Percentiles rank a stretch among this genome's conserved stretches.
Evolutionary conservation across 2,113 vertebrate species (phyloP).

Genomic region (Lichenostomus cassidix): DNA sequence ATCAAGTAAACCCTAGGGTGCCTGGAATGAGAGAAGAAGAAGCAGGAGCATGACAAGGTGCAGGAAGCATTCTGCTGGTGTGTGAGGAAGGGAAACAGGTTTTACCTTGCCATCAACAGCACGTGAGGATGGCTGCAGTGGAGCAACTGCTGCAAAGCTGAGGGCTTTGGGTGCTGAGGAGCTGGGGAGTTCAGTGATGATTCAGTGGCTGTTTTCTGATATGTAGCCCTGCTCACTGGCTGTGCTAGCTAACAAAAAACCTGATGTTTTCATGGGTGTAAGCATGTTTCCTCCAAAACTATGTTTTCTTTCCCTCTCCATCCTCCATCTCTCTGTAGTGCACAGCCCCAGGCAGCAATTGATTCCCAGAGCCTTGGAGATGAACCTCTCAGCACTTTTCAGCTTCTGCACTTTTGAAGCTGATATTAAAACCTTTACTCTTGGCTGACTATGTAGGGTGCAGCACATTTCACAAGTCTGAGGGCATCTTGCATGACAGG

Average conservation of each 20-base stretch:
- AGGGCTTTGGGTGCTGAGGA: background rate
- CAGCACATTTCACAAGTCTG: background rate
- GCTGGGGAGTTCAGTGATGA: background rate
- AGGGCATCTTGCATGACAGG: background rate
- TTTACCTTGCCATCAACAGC: accelerated
- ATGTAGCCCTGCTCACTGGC: background rate
- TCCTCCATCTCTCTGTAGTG: background rate
- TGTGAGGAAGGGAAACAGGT: background rate
- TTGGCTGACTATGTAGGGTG: background rate
- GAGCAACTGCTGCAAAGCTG: background rate
- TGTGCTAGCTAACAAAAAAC: background rate
- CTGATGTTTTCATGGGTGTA: background rate
- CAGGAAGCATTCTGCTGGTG: background rate
- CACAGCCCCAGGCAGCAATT: background rate
- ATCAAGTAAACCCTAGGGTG: background rate
- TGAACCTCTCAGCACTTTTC: background rate
- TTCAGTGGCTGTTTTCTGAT: background rate
- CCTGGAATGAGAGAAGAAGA: background rate
- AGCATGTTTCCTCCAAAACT: background rate
- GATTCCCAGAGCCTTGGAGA: background rate
- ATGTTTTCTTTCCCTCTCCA: background rate
- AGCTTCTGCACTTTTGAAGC: background rate
- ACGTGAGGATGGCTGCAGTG: accelerated
- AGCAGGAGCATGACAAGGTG: background rate
- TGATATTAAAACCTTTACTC: background rate